Evolutionary conservation across 2,888 invertebrate genomes (phyloP).

Genomic region (Noctua pronuba): DNA sequence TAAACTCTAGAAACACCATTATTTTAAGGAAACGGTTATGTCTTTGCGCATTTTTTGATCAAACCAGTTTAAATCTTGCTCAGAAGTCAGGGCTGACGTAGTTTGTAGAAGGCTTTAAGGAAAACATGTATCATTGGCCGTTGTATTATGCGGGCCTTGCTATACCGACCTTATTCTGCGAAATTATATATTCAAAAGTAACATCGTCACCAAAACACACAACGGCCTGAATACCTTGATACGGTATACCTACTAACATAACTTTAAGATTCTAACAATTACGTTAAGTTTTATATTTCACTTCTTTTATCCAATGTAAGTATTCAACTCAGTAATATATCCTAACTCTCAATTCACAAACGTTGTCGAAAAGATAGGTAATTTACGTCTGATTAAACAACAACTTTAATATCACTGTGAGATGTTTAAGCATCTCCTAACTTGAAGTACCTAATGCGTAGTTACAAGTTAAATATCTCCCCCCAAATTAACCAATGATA

Average conservation of each 20-base stretch:
- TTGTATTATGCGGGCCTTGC: slow-evolving; percentile 36
- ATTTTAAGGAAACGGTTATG: slow-evolving; percentile 7
- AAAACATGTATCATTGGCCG: slow-evolving; percentile 33
- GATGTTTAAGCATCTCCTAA: background rate
- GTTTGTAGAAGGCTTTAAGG: slow-evolving; percentile 8
- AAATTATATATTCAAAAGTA: slow-evolving; percentile 14
- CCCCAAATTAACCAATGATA: background rate
- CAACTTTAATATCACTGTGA: background rate
- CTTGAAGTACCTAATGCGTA: background rate
- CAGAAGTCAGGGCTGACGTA: background rate
- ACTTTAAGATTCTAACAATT: background rate
- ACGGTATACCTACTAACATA: background rate
- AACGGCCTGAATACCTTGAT: background rate
- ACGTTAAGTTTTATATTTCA: slow-evolving; percentile 2
- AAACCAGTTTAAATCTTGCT: slow-evolving; percentile 34
- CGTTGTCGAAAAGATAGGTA: background rate
- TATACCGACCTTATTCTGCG: background rate
- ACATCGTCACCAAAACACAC: slow-evolving; percentile 22
- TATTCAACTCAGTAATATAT: background rate
- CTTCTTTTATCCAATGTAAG: slow-evolving; percentile 4
- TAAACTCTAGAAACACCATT: slow-evolving; percentile 5
- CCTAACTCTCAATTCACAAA: too few relatives aligned
- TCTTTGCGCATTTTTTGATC: background rate
- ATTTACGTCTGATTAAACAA: background rate
- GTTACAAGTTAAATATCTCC: background rate